Percentiles rank a stretch among this genome's conserved stretches.
Conservation (phyloP, 2,797 vertebrate genomes). For the Peromyscus melanophrys region DNA sequence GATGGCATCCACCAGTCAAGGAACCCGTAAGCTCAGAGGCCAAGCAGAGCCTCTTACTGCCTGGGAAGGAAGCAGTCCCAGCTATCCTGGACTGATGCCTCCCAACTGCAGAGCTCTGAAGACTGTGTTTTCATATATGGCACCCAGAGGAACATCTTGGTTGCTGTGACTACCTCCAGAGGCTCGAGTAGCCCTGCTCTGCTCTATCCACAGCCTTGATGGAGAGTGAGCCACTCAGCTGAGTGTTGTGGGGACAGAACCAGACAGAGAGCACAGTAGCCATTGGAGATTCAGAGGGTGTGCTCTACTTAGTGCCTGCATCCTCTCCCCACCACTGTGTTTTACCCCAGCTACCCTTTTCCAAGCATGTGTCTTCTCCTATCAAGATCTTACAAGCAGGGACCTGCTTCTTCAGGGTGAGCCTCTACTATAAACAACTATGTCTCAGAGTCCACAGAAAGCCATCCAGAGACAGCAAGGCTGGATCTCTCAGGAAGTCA, state of each 20-base stretch:
- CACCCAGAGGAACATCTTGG: neutral
- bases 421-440: neutral
- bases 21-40: neutral
- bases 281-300: neutral
- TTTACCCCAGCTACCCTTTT: neutral
- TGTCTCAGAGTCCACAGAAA: neutral
- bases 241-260: neutral
- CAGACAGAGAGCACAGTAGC: neutral
- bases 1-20: neutral
- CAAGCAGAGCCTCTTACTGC: neutral
- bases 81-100: neutral
- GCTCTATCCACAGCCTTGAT: too few species aligned
- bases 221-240: neutral
- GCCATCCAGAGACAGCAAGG: too few species aligned
- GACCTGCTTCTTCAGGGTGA: neutral
- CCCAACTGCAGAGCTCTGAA: neutral
- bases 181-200: neutral
- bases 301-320: neutral
- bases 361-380: neutral
- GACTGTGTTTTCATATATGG: neutral
- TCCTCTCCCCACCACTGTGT: too few species aligned
- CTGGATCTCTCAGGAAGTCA: neutral
- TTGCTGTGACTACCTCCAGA: neutral
- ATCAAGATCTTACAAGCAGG: neutral
- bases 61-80: neutral